phyloP scores from a whole-genome alignment of 2,888 invertebrate genomes.

The Cistogaster globosa region DNA sequence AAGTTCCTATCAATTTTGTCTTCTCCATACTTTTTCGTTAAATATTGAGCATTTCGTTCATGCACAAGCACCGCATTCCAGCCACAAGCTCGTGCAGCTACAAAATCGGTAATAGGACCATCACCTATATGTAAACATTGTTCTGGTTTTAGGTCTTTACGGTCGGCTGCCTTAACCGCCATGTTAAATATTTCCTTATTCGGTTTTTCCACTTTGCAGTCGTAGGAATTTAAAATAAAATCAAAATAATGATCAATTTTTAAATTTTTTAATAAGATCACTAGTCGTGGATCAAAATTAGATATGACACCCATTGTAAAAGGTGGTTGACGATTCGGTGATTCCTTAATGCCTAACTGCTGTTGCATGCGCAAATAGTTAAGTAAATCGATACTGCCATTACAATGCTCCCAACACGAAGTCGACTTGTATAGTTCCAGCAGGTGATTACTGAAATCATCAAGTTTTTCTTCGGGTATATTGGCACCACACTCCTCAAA shows the following conservation, averaged over 20 bases:
- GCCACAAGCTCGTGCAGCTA: slow-evolving; percentile 89
- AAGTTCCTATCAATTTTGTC: slow-evolving; percentile 81
- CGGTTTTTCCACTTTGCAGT: slow-evolving; percentile 90
- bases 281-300: slow-evolving; percentile 93
- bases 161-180: slow-evolving; percentile 84
- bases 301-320: slow-evolving; percentile 90
- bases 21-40: slow-evolving; percentile 82
- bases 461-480: slow-evolving; percentile 82
- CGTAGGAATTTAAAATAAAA: slow-evolving; percentile 92
- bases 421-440: slow-evolving; percentile 88
- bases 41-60: slow-evolving; percentile 79
- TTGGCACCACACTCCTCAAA: slow-evolving; percentile 80
- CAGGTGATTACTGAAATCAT: slow-evolving; percentile 85
- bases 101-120: slow-evolving; percentile 89
- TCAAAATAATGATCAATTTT: slow-evolving; percentile 89
- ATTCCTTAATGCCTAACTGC: slow-evolving; percentile 72
- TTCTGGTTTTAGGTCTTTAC: slow-evolving; percentile 83
- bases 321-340: slow-evolving; percentile 72
- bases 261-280: slow-evolving; percentile 87
- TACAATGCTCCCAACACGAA: slow-evolving; percentile 89
- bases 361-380: slow-evolving; percentile 84
- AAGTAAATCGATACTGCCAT: slow-evolving; percentile 87
- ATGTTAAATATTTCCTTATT: slow-evolving; percentile 87
- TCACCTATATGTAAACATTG: slow-evolving; percentile 94
- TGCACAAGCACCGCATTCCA: slow-evolving; percentile 88